These are phyloP conservation scores for Drosophila stalkeri DNA, from an alignment of 2,888 invertebrate genomes.

Conservation along the genomic window DNA sequence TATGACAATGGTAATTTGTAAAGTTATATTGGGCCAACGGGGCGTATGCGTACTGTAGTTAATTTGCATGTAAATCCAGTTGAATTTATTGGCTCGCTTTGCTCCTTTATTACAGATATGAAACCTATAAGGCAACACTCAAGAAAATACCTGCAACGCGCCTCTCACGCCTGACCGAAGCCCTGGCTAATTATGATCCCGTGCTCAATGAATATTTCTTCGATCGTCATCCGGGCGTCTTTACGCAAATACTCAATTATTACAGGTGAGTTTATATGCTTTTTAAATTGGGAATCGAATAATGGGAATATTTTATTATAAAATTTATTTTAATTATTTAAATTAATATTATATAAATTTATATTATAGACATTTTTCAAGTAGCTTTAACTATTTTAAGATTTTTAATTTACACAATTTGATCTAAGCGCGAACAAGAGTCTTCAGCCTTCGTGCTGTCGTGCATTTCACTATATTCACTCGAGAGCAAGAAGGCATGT, in stretches of 20 bases:
- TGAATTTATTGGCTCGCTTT: constrained; percentile 43
- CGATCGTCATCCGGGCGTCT: constrained; percentile 95
- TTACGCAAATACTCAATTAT: constrained; percentile 95
- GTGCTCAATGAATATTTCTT: constrained; percentile 96
- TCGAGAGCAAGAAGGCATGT: too few relatives aligned
- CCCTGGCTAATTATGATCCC: constrained; percentile 95
- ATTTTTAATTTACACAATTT: too few relatives aligned
- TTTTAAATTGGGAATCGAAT: neutral
- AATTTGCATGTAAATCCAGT: constrained; percentile 64
- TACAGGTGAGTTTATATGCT: constrained; percentile 87
- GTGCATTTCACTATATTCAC: too few relatives aligned
- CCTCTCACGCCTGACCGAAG: constrained; percentile 92
- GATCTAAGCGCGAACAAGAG: too few relatives aligned
- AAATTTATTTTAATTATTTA: too few relatives aligned
- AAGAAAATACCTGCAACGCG: constrained; percentile 96
- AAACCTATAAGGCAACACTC: constrained; percentile 92
- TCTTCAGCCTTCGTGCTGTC: too few relatives aligned
- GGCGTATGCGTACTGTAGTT: constrained; percentile 49
- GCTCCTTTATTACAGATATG: constrained; percentile 86
- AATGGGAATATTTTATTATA: too few relatives aligned
- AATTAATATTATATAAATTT: too few relatives aligned
- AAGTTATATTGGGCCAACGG: constrained; percentile 57
- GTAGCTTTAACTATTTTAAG: too few relatives aligned
- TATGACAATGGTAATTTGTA: constrained; percentile 72
- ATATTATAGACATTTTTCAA: too few relatives aligned